These are phyloP conservation scores for Diogma glabrata DNA, from an alignment of 2,888 invertebrate species.

Conservation along the genomic window DNA sequence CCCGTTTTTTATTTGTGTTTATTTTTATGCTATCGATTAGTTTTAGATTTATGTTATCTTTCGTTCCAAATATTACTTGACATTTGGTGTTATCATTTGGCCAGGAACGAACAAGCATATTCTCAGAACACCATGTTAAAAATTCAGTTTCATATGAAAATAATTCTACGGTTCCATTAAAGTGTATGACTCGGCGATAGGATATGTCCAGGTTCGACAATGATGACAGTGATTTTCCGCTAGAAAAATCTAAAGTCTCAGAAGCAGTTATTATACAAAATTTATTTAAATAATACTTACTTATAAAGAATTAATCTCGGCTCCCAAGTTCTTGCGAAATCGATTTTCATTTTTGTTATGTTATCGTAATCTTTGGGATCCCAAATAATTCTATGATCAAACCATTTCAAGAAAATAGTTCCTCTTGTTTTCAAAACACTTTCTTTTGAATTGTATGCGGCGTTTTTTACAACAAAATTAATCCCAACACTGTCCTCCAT, in stretches of 20 bases:
- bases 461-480: not conserved
- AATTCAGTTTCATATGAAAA: not conserved
- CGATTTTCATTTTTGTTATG: not conserved
- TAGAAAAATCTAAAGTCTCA: not conserved
- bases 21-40: no score
- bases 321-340: not conserved
- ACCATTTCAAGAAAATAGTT: not conserved
- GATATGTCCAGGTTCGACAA: not conserved
- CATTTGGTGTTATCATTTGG: conserved; percentile 30
- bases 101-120: conserved; percentile 21
- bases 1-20: no score
- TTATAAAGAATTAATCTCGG: not conserved
- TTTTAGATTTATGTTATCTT: no score
- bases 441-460: not conserved
- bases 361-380: conserved; percentile 1
- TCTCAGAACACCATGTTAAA: not conserved
- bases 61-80: conserved; percentile 24
- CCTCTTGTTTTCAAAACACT: not conserved
- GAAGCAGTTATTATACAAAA: not conserved
- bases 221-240: not conserved
- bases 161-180: not conserved
- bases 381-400: not conserved
- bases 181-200: not conserved
- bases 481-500: not conserved
- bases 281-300: not conserved